A percentile compares a stretch with the other conserved stretches of the same genome.
These are phyloP conservation scores for Setophaga kirtlandii DNA, from an alignment of 2,113 vertebrate species.

Conservation along the genomic window DNA sequence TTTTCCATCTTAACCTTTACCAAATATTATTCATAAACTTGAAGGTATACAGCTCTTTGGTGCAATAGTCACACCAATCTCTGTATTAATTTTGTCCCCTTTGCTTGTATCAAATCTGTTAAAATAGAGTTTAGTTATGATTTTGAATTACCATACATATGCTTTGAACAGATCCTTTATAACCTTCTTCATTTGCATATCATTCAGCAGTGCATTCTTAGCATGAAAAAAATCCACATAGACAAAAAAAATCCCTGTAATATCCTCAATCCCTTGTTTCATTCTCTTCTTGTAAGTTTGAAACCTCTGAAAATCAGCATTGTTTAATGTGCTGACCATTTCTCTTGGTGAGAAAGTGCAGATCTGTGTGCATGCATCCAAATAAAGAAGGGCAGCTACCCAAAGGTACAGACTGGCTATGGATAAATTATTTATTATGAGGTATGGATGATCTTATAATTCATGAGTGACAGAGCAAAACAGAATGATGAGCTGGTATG, in stretches of 20 bases:
- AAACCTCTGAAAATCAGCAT: not conserved
- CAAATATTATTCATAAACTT: not conserved
- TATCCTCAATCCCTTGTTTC: not conserved
- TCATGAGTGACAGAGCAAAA: conserved; percentile 62
- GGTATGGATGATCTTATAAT: conserved; percentile 51
- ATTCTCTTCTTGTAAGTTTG: not conserved
- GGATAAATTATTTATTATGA: conserved; percentile 64
- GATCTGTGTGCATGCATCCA: not conserved
- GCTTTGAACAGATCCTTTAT: not conserved
- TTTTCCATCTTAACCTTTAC: not conserved
- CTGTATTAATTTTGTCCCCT: not conserved
- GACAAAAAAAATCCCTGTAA: not conserved
- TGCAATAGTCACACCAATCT: not conserved
- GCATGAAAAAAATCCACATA: not conserved
- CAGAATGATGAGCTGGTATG: conserved; percentile 5
- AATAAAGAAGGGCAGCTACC: not conserved
- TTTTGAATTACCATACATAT: not conserved
- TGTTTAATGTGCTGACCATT: not conserved
- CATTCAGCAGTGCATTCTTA: not conserved
- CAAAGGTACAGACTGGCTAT: not conserved
- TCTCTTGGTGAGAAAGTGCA: not conserved
- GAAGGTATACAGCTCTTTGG: not conserved
- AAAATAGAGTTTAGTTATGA: conserved; percentile 4
- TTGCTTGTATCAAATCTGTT: not conserved
- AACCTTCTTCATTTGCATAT: not conserved